Evolutionary conservation across 2,888 invertebrate genomes (phyloP), one percentile per base, ranked within the genome.

Genomic region (Dryococelus australis): DNA sequence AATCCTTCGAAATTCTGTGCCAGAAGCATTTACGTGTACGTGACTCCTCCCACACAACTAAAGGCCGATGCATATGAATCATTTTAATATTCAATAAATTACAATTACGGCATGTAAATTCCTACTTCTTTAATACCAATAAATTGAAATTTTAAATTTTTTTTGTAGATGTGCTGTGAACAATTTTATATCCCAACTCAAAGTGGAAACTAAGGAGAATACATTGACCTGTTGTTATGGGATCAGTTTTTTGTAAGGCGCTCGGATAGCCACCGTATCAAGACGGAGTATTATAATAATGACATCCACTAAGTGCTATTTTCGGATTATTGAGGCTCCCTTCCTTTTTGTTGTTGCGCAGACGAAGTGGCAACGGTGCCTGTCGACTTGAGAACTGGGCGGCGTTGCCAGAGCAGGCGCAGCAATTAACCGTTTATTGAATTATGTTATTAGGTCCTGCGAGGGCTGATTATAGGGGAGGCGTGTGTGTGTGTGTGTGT

Each of bases 371-470:
- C 65, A 65, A 65, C 65, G 65, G 24, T 16, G 65, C 65, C 65
- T 65, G 65, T 16, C 65, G 65, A 65, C 65, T 65, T 65, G 65
- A 65, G 16, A 13, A 24, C 65, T 65, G 65, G 65, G 65, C 65
- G 65, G 65, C 65, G 65, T 65, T 65, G 65, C 65, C 65, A 65
- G 65, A 5, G 13, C 20, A 65, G 65, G 65, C 65, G 65, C 65
- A 8, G 65, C 65, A 86, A 86, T 86, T 86, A 86, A 80, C 80
- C 43, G 86, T 86, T 86, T 86, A 86, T 86, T 86, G 80, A 86
- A 86, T 86, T 86, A 86, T 80, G 78, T 28, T 85, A 85, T 85
- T 85, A 65, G 78, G 78, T 43, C 85, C 65, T n/a, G 85, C 85
- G 65, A 85, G 53, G 53, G 65, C 27, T 85, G 85, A 85, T 85